Evolutionary conservation across 2,113 vertebrate species (phyloP).

Genomic region (Sylvia atricapilla): DNA sequence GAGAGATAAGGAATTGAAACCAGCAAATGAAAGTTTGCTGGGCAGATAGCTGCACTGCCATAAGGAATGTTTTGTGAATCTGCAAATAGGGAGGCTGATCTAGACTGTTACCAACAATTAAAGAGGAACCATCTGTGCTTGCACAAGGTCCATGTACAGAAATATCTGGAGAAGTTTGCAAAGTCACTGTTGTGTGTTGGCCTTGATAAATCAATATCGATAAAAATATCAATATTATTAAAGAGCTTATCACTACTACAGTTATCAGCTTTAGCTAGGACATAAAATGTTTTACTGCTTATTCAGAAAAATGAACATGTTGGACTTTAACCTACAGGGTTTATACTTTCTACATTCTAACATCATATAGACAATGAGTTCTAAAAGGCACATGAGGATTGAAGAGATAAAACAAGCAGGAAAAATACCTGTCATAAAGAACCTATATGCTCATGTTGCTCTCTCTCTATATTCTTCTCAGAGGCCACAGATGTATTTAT

Average conservation of each 20-base stretch:
- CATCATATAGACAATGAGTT: not conserved
- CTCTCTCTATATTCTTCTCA: not conserved
- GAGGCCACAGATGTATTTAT: not conserved
- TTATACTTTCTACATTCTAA: not conserved
- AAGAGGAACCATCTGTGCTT: not conserved
- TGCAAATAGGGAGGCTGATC: not conserved
- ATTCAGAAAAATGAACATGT: not conserved
- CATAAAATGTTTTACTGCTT: not conserved
- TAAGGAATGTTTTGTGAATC: not conserved
- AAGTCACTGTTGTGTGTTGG: not conserved
- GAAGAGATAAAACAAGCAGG: not conserved
- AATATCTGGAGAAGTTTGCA: not conserved
- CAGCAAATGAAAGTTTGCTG: not conserved
- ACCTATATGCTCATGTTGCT: not conserved
- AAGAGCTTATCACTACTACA: not conserved
- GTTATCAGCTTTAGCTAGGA: not conserved
- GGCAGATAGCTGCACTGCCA: not conserved
- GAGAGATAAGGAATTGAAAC: not conserved
- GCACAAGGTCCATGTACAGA: not conserved
- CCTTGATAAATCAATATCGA: not conserved
- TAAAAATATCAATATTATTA: not conserved
- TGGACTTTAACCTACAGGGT: not conserved
- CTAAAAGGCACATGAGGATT: not conserved
- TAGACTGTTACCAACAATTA: not conserved
- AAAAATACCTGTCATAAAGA: not conserved